Base-by-base conservation (phyloP, 1,140 invertebrate species). In the Ladona fulva region DNA sequence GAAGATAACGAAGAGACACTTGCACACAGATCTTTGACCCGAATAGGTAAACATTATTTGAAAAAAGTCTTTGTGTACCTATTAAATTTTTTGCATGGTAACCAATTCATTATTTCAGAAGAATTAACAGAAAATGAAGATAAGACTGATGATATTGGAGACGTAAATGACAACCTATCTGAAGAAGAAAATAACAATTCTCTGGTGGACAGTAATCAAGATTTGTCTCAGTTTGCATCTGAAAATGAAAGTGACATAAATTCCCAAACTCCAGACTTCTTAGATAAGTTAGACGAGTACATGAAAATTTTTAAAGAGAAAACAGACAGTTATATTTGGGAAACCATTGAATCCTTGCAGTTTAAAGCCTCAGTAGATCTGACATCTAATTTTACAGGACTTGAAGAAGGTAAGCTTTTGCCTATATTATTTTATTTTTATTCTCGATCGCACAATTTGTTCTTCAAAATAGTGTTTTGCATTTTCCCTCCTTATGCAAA, bases 251-350 rank as follows among this genome's bases (percentile, higher is more conserved):
- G 89, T 66, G 90, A 92, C 81, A 86, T 86, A 37, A 88, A 88
- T 81, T 86, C 87, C 25, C 89, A 90, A 81, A 87, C 89, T 82
- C 89, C 90, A 73, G 90, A 92, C 82, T 89, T 91, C 80, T 84
- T 89, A 59, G 91, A 92, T 77, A 92, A 91, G 81, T 83, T 94
- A 1, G 89, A 92, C 76, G 88, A 89, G 79, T 88, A 89, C 74
- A 92, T 94, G 88, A 89, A 89, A 74, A 89, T 90, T 81, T 92
- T 94, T 82, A 88, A 89, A 79, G 84, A 87, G 78, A 90, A 91
- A 80, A 93, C 92, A 77, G 91, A 94, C 84, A 85, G 87, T 78
- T 81, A 92, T 37, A 88, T 93, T n/a, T 42, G 52, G 52, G 52
- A 66, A 19, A 66, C 75, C 1, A 66, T 66, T 66, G 52, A 66